Conservation (phyloP, 2,888 invertebrate genomes). For the Meandrusa payeni region DNA sequence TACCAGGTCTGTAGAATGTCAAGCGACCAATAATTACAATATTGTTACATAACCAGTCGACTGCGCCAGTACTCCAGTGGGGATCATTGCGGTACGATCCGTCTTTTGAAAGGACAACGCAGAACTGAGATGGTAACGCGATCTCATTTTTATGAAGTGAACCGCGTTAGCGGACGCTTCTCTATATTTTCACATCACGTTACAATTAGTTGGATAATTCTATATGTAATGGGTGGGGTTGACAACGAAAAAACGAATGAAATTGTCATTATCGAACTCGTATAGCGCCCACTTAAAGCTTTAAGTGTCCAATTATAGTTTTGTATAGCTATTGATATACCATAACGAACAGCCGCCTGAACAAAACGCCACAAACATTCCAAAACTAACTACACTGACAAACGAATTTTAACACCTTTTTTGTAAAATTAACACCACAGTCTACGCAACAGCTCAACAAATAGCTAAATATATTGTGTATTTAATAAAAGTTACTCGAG, state of each 20-base stretch:
- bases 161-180: conserved; percentile 3
- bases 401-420: too few species aligned
- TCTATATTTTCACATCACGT: conserved; percentile 1
- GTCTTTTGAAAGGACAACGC: conserved; percentile 1
- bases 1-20: background rate
- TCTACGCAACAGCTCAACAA: too few species aligned
- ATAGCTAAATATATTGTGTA: too few species aligned
- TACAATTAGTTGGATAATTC: conserved; percentile 22
- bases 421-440: too few species aligned
- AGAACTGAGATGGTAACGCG: conserved; percentile 41
- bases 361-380: conserved; percentile 63
- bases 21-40: background rate
- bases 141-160: conserved; percentile 42
- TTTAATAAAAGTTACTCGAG: too few species aligned
- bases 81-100: background rate
- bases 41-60: background rate
- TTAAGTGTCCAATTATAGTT: conserved; percentile 43
- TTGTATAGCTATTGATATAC: conserved; percentile 36
- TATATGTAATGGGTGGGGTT: conserved; percentile 14
- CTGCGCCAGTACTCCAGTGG: background rate
- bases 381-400: conserved; percentile 52
- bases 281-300: conserved; percentile 34
- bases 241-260: conserved; percentile 8
- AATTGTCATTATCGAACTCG: conserved; percentile 18
- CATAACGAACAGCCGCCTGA: conserved; percentile 46